Evolutionary conservation across 2,113 vertebrate species (phyloP).

Genomic region (Ptilorrhoa leucosticta): DNA sequence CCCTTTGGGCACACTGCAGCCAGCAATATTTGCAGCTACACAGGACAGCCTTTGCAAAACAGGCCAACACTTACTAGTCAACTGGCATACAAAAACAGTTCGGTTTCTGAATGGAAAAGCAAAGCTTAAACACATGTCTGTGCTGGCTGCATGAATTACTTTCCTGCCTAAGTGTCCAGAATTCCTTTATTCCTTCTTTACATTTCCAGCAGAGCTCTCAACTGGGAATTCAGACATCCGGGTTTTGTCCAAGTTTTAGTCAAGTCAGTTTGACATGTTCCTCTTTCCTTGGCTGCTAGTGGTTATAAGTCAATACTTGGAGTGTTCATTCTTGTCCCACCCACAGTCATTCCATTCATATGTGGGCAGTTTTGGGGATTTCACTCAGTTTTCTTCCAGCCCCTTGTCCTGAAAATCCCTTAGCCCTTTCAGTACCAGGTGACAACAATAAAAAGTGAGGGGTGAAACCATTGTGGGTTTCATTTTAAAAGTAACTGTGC

Average conservation of each 20-base stretch:
- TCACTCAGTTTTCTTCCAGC: background rate
- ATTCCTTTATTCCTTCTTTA: slow-evolving; percentile 42
- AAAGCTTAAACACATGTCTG: slow-evolving; percentile 45
- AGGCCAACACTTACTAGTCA: background rate
- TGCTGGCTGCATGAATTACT: slow-evolving; percentile 38
- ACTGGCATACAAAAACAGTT: background rate
- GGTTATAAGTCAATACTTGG: slow-evolving; percentile 25
- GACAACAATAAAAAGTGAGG: background rate
- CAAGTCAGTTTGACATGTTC: slow-evolving; percentile 33
- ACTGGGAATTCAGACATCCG: background rate
- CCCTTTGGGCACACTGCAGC: background rate
- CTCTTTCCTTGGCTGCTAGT: slow-evolving; percentile 21
- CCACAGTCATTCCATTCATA: slow-evolving; percentile 10
- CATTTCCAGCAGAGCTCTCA: slow-evolving; percentile 38
- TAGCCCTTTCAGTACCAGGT: background rate
- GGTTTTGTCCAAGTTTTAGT: slow-evolving; percentile 25
- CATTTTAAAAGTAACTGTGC: background rate
- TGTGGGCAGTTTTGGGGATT: background rate
- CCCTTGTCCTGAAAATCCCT: slow-evolving; percentile 5
- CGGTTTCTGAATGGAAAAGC: slow-evolving; percentile 49
- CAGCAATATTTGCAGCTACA: background rate
- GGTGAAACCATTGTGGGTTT: background rate
- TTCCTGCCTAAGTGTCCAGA: slow-evolving; percentile 34
- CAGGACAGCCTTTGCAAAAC: background rate
- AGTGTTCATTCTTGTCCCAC: background rate